Conservation (phyloP, 2,113 vertebrate species). For the Tringa solitaria region DNA sequence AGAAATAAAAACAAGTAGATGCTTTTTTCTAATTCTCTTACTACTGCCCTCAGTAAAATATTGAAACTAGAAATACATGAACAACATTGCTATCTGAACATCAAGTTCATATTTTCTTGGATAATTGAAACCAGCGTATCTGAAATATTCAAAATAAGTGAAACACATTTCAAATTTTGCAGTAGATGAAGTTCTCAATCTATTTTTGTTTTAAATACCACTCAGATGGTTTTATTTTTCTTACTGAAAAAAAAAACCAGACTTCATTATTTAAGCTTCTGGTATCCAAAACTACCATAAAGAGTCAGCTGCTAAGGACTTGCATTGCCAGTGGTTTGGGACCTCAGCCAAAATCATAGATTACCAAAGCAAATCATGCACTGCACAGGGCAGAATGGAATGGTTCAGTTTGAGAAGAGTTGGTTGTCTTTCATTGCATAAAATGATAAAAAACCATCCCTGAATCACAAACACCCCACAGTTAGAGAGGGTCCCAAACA, state of each 20-base stretch:
- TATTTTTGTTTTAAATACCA: conserved; percentile 35
- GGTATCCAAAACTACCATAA: conserved; percentile 45
- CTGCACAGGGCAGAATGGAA: background rate
- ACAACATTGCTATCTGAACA: background rate
- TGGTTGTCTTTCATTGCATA: background rate
- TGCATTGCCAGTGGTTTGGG: conserved; percentile 30
- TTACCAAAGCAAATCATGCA: conserved; percentile 9
- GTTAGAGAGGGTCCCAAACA: background rate
- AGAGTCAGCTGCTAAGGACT: conserved; percentile 41
- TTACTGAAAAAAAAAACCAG: background rate
- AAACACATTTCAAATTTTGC: conserved; percentile 22
- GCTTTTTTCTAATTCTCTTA: background rate
- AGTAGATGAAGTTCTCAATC: conserved; percentile 8
- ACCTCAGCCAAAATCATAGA: conserved; percentile 20
- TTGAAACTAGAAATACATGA: background rate
- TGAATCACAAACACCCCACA: background rate
- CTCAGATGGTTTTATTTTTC: conserved; percentile 57
- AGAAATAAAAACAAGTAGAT: background rate
- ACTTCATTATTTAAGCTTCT: conserved; percentile 46
- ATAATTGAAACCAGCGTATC: conserved; percentile 27
- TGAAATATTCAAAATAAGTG: conserved; percentile 31
- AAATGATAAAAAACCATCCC: background rate
- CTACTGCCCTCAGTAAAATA: background rate
- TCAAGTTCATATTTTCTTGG: background rate
- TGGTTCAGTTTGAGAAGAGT: background rate